phyloP scores from a whole-genome alignment of 2,797 vertebrate species.

The Cryptoblepharus egeriae region DNA sequence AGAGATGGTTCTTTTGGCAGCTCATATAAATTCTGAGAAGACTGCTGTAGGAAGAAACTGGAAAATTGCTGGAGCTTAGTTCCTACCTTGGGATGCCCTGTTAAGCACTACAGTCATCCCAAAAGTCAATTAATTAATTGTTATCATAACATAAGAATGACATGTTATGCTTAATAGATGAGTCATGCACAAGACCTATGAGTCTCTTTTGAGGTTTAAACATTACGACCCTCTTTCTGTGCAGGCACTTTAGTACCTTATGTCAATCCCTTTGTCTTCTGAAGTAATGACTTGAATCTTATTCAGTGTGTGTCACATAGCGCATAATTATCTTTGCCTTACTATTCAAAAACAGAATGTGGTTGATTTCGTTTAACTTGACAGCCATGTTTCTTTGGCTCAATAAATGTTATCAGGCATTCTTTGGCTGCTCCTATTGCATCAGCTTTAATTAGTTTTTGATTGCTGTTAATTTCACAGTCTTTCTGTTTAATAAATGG shows the following conservation, averaged over 20 bases:
- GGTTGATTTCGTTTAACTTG: conserved; percentile 74
- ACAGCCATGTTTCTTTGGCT: conserved; percentile 78
- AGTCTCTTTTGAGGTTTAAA: conserved; percentile 59
- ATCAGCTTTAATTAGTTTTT: conserved; percentile 83
- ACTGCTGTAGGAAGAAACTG: conserved; percentile 28
- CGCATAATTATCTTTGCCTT: conserved; percentile 73
- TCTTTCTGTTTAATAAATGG: conserved; percentile 79
- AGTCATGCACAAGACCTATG: conserved; percentile 54
- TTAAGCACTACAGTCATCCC: conserved; percentile 44
- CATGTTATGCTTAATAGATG: conserved; percentile 59
- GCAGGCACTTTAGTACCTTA: conserved; percentile 63
- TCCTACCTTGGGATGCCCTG: conserved; percentile 36
- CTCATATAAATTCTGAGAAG: conserved; percentile 37
- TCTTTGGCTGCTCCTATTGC: conserved; percentile 76
- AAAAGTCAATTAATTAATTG: conserved; percentile 50
- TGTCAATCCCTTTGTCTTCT: conserved; percentile 68
- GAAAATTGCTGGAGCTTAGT: conserved; percentile 23
- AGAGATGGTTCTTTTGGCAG: conserved; percentile 40
- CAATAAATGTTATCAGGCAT: conserved; percentile 81
- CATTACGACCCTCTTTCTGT: conserved; percentile 60
- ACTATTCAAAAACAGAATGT: conserved; percentile 71
- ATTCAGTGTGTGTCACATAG: conserved; percentile 69
- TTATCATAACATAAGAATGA: conserved; percentile 35
- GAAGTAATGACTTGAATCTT: conserved; percentile 78
- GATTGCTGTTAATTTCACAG: conserved; percentile 85